Evolutionary conservation across 2,113 vertebrate species (phyloP), one percentile per base, ranked within the genome.

Genomic region (Nycticebus coucang): DNA sequence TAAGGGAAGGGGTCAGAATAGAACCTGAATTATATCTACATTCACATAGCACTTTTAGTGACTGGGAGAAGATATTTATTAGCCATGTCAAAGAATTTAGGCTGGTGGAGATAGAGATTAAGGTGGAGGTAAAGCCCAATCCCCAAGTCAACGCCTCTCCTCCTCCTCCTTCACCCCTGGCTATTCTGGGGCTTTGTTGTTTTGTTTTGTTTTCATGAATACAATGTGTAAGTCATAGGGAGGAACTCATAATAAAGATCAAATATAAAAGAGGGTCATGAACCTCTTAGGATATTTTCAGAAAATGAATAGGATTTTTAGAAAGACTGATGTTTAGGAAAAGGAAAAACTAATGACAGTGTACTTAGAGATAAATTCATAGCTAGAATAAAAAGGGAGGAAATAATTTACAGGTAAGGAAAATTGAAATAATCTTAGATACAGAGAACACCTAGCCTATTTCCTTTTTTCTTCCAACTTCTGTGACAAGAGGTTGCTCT

Each of bases 271-370:
- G 55, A 88, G 64, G 22, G 53, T 93, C 57, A 59, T 7, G 50
- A 74, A 68, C 21, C 60, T 88, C 22, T 93, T 96, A 62, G 79
- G 50, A 64, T 80, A 55, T 55, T 77, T n/a, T 81, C 64, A 91
- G 45, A 74, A 55, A 50, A 91, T 89, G 59, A 91, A 26, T 75
- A 72, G 71, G 22, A 86, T 41, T 83, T 90, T 92, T 85, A 91
- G 87, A 82, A 79, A 59, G 41, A 50, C 50, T 53, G 53, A 41
- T 62, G 15, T 4, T 59, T 82, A 72, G 41, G 19, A 90, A 60
- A 83, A 74, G 35, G n/a, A 57, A 77, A 86, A 95, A 26, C 62
- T 50, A 79, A 62, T 82, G 71, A 83, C 15, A 57, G 28, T 45
- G 30, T 24, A 87, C 81, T 75, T 75, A 75, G 59, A 86, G 41